Base-by-base conservation (phyloP, 1,140 invertebrate species). In the Chelonus insularis region DNA sequence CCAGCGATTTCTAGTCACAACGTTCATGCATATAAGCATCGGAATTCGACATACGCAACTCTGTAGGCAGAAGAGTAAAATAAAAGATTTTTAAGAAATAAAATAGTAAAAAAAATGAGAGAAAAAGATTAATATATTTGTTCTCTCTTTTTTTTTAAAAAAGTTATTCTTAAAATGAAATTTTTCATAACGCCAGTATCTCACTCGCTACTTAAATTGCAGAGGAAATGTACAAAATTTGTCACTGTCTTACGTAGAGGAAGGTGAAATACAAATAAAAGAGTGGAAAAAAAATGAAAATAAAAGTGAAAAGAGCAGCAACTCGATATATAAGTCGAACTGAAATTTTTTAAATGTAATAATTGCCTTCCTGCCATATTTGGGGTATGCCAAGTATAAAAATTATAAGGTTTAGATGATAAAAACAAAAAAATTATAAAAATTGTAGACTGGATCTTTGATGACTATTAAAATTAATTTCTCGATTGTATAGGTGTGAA, bases 301-400 rank as follows among this genome's bases (percentile, higher is more conserved):
- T 54, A 36, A 36, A 25, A 61, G 52, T 55, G 20, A 23, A 14
- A n/a, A n/a, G 58, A 52, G 52, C 55, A 62, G 41, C 37, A 59
- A 62, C 34, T 63, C 37, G 50, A 51, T 21, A 37, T 60, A 52
- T 66, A 56, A 70, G 66, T 67, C 51, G 66, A 66, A 51, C 57
- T 73, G 62, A 75, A 74, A 73, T 81, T 80, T 78, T 76, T 55
- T 73, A 80, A 78, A 69, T 77, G 74, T 80, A 81, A 79, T 77
- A 70, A 80, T 79, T 81, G 80, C 80, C 80, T 82, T 82, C 80
- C 80, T 81, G 80, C 80, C 80, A 81, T 82, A 81, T 82, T 82
- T 82, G 79, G 80, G 80, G 80, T 82, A 81, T 82, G 78, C 80
- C 80, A 82, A 81, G 79, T 79, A 80, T 81, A 79, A 82, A 81